A percentile compares a stretch with the other conserved stretches of the same genome.
Conservation (phyloP, 2,797 vertebrate genomes). For the Dallia pectoralis region DNA sequence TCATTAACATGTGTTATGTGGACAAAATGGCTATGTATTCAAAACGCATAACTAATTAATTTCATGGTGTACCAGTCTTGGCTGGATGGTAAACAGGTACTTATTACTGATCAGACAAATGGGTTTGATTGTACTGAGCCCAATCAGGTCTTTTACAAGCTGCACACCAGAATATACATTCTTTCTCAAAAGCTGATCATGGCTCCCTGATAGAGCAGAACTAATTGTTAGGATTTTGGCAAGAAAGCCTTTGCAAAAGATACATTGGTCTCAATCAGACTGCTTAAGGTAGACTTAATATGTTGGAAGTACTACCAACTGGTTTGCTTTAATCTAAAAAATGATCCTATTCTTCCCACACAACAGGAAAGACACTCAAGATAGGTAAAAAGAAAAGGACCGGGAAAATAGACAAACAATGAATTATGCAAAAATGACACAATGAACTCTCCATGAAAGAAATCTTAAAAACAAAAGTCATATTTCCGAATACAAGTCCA, state of each 20-base stretch:
- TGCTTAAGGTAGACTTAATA: not conserved
- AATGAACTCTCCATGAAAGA: conserved; percentile 10
- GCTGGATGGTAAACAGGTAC: conserved; percentile 66
- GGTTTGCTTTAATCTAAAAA: not conserved
- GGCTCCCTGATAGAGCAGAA: not conserved
- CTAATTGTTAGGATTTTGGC: not conserved
- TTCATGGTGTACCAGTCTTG: conserved; percentile 48
- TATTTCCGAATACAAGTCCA: conserved; percentile 30
- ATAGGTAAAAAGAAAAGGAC: not conserved
- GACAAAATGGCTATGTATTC: conserved; percentile 62
- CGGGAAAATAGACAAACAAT: conserved; percentile 8
- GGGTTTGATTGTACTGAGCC: conserved; percentile 63
- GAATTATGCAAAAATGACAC: conserved; percentile 33
- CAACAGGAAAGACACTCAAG: not conserved
- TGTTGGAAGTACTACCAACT: not conserved
- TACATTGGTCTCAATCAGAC: not conserved
- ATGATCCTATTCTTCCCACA: not conserved
- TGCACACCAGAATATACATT: conserved; percentile 67
- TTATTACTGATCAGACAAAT: conserved; percentile 61
- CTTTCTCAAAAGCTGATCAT: conserved; percentile 36
- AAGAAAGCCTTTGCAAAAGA: not conserved
- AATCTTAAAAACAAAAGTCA: conserved; percentile 1
- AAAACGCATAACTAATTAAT: conserved; percentile 64
- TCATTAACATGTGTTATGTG: conserved; percentile 43
- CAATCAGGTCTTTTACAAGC: conserved; percentile 50